phyloP scores from a whole-genome alignment of 1,140 invertebrate species.

The Diprion similis region DNA sequence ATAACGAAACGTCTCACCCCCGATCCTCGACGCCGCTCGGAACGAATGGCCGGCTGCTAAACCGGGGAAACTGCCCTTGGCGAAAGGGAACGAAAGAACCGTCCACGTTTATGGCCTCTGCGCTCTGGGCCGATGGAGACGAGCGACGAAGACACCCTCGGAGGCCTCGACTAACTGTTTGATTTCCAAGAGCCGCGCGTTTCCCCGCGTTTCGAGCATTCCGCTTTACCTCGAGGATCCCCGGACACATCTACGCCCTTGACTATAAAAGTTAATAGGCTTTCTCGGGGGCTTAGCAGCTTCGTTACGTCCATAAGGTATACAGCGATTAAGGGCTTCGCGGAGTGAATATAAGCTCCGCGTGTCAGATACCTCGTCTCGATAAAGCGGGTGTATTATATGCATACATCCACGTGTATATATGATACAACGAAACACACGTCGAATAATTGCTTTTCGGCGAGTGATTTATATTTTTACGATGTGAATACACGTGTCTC shows the following conservation, averaged over 20 bases:
- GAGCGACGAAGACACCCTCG: not conserved
- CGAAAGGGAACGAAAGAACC: not conserved
- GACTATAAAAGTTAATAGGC: not conserved
- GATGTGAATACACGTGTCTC: too few species aligned
- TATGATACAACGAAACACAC: too few species aligned
- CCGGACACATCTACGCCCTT: not conserved
- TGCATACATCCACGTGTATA: too few species aligned
- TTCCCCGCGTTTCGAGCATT: not conserved
- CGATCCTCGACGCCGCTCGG: not conserved
- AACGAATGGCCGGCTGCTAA: not conserved
- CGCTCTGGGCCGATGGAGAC: not conserved
- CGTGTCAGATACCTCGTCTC: too few species aligned
- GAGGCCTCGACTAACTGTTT: not conserved
- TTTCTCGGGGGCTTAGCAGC: not conserved
- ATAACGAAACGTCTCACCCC: constrained; percentile 7
- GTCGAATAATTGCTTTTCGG: too few species aligned
- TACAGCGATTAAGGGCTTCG: not conserved
- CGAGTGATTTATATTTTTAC: too few species aligned
- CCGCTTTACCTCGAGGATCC: not conserved
- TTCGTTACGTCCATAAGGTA: not conserved
- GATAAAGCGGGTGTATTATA: too few species aligned
- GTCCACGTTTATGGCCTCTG: not conserved
- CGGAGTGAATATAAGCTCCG: not conserved
- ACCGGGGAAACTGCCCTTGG: not conserved
- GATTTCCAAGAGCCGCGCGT: not conserved